A percentile compares a stretch with the other conserved stretches of the same genome.
These are phyloP conservation scores for Sipha maydis DNA, from an alignment of 2,888 invertebrate species.

Conservation along the genomic window DNA sequence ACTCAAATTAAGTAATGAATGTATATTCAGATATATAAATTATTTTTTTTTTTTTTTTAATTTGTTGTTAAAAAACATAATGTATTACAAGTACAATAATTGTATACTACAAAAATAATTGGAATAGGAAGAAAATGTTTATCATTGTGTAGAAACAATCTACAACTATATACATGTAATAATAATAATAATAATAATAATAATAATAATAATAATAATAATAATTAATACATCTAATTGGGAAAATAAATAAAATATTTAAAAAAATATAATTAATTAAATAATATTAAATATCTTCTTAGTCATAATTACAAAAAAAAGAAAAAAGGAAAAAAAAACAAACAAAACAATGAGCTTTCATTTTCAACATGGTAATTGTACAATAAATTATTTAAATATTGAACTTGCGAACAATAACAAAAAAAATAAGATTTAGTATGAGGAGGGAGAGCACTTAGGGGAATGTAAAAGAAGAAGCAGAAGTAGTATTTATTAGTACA, in stretches of 20 bases:
- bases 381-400: slow-evolving; percentile 39
- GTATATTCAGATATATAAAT: neutral
- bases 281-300: slow-evolving; percentile 37
- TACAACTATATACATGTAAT: slow-evolving; percentile 53
- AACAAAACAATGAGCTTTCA: slow-evolving; percentile 61
- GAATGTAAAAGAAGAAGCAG: slow-evolving; percentile 60
- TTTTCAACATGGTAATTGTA: slow-evolving; percentile 57
- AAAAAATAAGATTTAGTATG: slow-evolving; percentile 31
- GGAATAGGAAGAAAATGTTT: slow-evolving; percentile 55
- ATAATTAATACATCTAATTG: slow-evolving; percentile 32
- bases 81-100: slow-evolving; percentile 57
- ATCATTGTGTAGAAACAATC: slow-evolving; percentile 53
- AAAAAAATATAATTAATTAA: slow-evolving; percentile 45
- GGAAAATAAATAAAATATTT: slow-evolving; percentile 44
- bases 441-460: slow-evolving; percentile 14
- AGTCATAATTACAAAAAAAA: slow-evolving; percentile 42
- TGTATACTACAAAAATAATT: slow-evolving; percentile 58
- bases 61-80: slow-evolving; percentile 48
- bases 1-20: neutral
- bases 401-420: slow-evolving; percentile 39
- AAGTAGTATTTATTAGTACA: slow-evolving; percentile 46
- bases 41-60: neutral
- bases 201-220: slow-evolving; percentile 43
- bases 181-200: slow-evolving; percentile 48
- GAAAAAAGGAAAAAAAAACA: slow-evolving; percentile 25